Evolutionary conservation across 2,888 invertebrate genomes (phyloP).

Genomic region (Scaptomyza cyrtandrae): DNA sequence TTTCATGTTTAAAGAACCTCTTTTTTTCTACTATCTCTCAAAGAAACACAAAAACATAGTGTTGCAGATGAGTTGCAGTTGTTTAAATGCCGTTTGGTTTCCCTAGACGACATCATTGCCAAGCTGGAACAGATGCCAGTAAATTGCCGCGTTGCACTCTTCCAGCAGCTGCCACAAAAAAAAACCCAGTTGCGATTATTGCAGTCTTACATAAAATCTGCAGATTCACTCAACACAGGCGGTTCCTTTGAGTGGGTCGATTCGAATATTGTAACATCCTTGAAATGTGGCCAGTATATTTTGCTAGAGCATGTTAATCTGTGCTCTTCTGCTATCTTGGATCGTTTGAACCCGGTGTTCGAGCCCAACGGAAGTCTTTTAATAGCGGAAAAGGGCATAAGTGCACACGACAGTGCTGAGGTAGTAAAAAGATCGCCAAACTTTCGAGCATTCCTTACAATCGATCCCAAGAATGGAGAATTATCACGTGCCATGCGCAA

Average conservation of each 20-base stretch:
- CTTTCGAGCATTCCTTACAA: conserved; percentile 96
- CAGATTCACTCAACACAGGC: conserved; percentile 90
- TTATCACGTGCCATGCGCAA: conserved; percentile 99
- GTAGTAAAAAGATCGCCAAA: conserved; percentile 93
- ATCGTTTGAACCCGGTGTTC: conserved; percentile 96
- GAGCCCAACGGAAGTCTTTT: conserved; percentile 96
- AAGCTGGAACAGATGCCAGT: conserved; percentile 52
- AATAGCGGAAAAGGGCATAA: conserved; percentile 95
- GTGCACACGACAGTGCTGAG: conserved; percentile 88
- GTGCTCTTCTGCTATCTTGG: conserved; percentile 97
- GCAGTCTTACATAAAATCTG: conserved; percentile 81
- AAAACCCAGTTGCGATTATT: conserved; percentile 59
- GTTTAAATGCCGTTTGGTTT: conserved; percentile 77
- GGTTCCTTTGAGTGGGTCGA: conserved; percentile 98
- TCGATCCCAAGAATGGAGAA: conserved; percentile 97
- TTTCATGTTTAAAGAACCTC: background rate
- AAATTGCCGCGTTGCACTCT: conserved; percentile 30
- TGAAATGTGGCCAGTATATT: conserved; percentile 93
- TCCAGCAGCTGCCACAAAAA: conserved; percentile 31
- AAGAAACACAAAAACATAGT: conserved; percentile 69
- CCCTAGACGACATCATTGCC: conserved; percentile 63
- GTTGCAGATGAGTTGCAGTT: conserved; percentile 76
- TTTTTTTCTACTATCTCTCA: conserved; percentile 5
- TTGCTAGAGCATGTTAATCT: conserved; percentile 97
- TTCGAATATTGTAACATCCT: conserved; percentile 93